These are phyloP conservation scores for Villa cingulata DNA, from an alignment of 2,888 invertebrate genomes.

Conservation along the genomic window DNA sequence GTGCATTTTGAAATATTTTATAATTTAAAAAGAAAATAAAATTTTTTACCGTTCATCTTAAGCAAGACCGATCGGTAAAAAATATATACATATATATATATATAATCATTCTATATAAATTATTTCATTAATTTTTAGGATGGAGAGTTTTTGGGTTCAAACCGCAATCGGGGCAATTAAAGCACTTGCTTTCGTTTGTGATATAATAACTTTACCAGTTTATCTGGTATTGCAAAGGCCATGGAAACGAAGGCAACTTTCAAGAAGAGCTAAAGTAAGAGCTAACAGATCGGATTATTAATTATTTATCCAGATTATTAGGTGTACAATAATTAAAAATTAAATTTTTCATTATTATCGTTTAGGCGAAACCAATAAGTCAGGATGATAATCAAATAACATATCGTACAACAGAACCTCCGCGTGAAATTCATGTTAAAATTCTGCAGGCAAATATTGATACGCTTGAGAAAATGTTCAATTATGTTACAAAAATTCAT, in stretches of 20 bases:
- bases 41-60: no score
- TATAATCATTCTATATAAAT: no score
- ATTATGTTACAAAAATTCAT: constrained; percentile 62
- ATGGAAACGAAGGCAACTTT: constrained; percentile 67
- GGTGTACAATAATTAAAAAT: not conserved
- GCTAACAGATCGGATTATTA: not conserved
- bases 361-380: constrained; percentile 56
- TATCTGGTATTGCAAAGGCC: constrained; percentile 78
- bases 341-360: not conserved
- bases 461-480: constrained; percentile 72
- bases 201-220: constrained; percentile 80
- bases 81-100: no score
- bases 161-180: constrained; percentile 64
- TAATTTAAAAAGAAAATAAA: no score
- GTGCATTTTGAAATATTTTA: no score
- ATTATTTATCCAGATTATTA: not conserved
- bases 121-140: constrained; percentile 35
- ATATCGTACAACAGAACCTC: constrained; percentile 56
- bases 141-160: constrained; percentile 53
- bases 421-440: constrained; percentile 55
- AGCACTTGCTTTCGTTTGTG: constrained; percentile 72
- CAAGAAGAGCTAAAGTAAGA: constrained; percentile 63
- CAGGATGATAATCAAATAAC: constrained; percentile 53
- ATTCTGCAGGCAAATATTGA: constrained; percentile 63
- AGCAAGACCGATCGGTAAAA: no score